Evolutionary conservation across 2,113 vertebrate genomes (phyloP).

Genomic region (Psephotus haematonotus): DNA sequence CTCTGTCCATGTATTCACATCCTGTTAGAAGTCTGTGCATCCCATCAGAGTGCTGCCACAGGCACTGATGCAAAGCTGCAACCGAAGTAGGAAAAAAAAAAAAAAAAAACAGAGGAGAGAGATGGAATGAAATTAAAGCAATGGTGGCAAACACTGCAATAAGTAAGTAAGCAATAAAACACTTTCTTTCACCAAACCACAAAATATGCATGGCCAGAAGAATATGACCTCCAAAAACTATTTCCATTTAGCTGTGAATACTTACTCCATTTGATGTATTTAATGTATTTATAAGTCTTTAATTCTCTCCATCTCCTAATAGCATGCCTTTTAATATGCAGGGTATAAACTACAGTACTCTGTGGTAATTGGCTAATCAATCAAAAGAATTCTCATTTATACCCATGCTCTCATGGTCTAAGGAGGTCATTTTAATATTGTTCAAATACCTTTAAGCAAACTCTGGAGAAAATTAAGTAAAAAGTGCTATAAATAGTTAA

Average conservation of each 20-base stretch:
- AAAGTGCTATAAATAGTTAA: neutral
- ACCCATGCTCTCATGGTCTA: neutral
- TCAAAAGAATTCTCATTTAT: constrained; percentile 58
- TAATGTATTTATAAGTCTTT: constrained; percentile 38
- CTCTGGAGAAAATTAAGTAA: neutral
- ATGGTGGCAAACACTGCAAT: neutral
- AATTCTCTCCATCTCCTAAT: neutral
- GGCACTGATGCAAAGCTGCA: neutral
- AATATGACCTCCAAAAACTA: neutral
- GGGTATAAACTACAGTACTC: constrained; percentile 21
- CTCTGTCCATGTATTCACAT: fast-evolving
- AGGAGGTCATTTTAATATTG: constrained; percentile 58
- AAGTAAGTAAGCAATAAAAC: neutral
- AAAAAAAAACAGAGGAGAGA: neutral
- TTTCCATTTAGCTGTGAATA: neutral
- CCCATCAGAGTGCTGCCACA: neutral
- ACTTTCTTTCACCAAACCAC: neutral
- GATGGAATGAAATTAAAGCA: neutral
- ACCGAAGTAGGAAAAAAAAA: neutral
- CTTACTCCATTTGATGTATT: neutral
- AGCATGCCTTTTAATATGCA: constrained; percentile 30
- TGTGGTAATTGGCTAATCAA: constrained; percentile 61
- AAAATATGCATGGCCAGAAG: neutral
- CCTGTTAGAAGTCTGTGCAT: neutral
- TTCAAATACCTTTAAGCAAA: constrained; percentile 41